Conservation (phyloP, 1,140 invertebrate genomes). For the Pseudobourletiella spinata region DNA sequence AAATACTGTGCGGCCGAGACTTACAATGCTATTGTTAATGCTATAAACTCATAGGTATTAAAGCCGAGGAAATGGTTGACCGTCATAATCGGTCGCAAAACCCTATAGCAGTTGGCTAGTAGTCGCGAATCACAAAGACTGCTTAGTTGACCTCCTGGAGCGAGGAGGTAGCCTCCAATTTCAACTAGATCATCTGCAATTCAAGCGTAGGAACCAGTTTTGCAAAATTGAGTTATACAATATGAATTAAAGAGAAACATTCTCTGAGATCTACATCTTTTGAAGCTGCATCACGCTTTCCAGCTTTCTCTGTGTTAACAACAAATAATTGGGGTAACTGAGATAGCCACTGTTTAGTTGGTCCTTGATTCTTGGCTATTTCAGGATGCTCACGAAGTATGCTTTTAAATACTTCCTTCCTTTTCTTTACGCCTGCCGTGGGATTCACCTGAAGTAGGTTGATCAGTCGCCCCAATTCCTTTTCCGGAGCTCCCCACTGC, state of each 20-base stretch:
- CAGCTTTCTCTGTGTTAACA: background rate
- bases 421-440: slow-evolving; percentile 17
- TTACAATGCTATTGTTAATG: too few species aligned
- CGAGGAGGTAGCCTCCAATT: too few species aligned
- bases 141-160: too few species aligned
- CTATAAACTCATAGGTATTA: too few species aligned
- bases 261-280: slow-evolving; percentile 30
- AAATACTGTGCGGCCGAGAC: too few species aligned
- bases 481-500: slow-evolving; percentile 22
- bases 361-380: slow-evolving; percentile 12
- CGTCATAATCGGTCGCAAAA: too few species aligned
- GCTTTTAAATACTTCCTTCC: slow-evolving; percentile 22
- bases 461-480: slow-evolving; percentile 8
- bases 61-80: too few species aligned
- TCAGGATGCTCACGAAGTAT: slow-evolving; percentile 15
- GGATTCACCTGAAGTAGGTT: background rate
- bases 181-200: too few species aligned
- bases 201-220: too few species aligned
- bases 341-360: slow-evolving; percentile 22
- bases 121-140: too few species aligned
- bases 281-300: background rate
- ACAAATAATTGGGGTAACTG: slow-evolving; percentile 13
- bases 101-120: too few species aligned
- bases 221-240: too few species aligned
- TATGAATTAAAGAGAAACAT: slow-evolving; percentile 31